A percentile compares a stretch with the other conserved stretches of the same genome.
Conservation (phyloP, 2,888 invertebrate genomes). For the Epicampocera succincta region DNA sequence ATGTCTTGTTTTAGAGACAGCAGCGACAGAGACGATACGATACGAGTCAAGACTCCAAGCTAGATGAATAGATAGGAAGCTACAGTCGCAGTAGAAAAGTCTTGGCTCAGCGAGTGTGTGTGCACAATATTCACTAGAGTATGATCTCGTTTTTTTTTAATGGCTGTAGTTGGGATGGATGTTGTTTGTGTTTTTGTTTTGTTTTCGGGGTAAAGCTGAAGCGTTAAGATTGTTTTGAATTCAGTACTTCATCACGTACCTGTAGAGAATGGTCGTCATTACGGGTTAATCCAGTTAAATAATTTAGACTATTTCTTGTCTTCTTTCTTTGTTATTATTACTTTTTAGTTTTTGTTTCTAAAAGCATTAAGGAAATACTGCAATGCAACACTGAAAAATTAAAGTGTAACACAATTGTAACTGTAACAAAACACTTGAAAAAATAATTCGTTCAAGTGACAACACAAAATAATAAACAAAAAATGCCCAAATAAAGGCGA, state of each 20-base stretch:
- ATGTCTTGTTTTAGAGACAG: constrained; percentile 50
- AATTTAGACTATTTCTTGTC: constrained; percentile 61
- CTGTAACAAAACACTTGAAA: constrained; percentile 48
- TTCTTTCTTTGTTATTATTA: constrained; percentile 46
- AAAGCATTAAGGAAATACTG: constrained; percentile 65
- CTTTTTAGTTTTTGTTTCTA: constrained; percentile 29
- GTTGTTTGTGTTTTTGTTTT: constrained; percentile 62
- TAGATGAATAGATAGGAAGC: constrained; percentile 69
- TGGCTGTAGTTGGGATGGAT: constrained; percentile 62
- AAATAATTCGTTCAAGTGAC: constrained; percentile 20
- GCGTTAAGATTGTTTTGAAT: constrained; percentile 72
- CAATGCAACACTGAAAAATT: constrained; percentile 72
- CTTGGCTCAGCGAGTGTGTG: constrained; percentile 60
- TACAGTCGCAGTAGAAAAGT: constrained; percentile 53
- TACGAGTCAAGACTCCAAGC: constrained; percentile 48
- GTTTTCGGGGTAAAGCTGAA: constrained; percentile 71
- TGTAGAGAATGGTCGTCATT: constrained; percentile 72
- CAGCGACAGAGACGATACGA: constrained; percentile 10
- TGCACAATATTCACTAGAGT: constrained; percentile 67
- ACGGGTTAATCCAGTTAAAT: constrained; percentile 68
- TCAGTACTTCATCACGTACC: constrained; percentile 73
- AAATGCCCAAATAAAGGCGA: constrained; percentile 28
- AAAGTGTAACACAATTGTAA: constrained; percentile 48
- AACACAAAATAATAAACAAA: constrained; percentile 29
- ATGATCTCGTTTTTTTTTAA: constrained; percentile 67